phyloP scores from a whole-genome alignment of 2,888 invertebrate genomes.

The Xanthorhoe designata region DNA sequence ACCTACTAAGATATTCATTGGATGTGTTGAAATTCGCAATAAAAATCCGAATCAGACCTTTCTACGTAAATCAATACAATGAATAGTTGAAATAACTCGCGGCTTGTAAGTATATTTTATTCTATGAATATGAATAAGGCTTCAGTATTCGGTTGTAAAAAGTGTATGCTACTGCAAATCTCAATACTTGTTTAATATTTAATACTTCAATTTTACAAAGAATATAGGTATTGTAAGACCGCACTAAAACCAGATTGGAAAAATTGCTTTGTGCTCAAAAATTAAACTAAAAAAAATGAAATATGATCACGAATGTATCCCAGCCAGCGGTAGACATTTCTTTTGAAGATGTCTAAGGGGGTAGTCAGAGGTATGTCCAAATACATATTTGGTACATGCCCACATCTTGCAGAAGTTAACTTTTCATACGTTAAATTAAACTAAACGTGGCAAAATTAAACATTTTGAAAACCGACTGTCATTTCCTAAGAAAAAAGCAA shows the following conservation, averaged over 20 bases:
- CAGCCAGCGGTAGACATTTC: too few relatives aligned
- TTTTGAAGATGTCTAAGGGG: too few relatives aligned
- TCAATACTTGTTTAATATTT: not conserved
- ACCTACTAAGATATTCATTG: slow-evolving; percentile 62
- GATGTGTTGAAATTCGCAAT: slow-evolving; percentile 58
- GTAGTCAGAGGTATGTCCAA: too few relatives aligned
- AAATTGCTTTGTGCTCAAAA: not conserved
- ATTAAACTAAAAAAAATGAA: too few relatives aligned
- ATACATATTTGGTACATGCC: too few relatives aligned
- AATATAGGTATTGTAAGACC: not conserved
- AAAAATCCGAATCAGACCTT: slow-evolving; percentile 51
- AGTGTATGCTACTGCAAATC: not conserved
- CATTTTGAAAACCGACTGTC: too few relatives aligned
- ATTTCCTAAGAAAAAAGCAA: too few relatives aligned
- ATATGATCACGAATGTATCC: too few relatives aligned
- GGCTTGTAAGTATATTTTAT: slow-evolving; percentile 28
- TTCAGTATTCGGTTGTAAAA: slow-evolving; percentile 10
- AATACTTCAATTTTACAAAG: not conserved
- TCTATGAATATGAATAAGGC: slow-evolving; percentile 36
- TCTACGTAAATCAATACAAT: slow-evolving; percentile 50
- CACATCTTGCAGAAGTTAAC: too few relatives aligned
- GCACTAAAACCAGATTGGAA: not conserved
- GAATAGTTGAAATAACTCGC: slow-evolving; percentile 35
- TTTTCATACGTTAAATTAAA: too few relatives aligned
- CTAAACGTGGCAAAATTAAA: too few relatives aligned